Conservation (phyloP, 2,797 vertebrate genomes). For the Momotus momota region DNA sequence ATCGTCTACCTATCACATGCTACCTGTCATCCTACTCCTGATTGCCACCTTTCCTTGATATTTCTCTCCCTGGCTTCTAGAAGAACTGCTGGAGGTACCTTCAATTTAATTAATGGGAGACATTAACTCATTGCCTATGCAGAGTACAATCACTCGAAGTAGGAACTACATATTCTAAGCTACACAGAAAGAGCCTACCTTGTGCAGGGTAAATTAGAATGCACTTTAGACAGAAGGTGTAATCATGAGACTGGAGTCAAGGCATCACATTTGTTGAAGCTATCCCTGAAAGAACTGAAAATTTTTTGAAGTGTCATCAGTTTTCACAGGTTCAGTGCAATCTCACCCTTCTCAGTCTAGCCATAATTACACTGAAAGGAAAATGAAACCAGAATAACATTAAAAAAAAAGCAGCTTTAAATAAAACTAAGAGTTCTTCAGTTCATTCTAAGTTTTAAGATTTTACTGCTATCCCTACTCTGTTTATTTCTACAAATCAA, state of each 20-base stretch:
- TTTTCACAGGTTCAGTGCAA: neutral
- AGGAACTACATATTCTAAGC: neutral
- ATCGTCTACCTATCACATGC: neutral
- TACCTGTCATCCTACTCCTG: neutral
- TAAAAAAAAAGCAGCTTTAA: neutral
- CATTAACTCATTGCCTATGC: neutral
- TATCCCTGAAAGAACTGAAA: neutral
- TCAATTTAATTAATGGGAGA: neutral
- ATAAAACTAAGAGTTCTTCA: neutral
- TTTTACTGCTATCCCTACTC: neutral
- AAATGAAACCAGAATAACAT: neutral
- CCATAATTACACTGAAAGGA: neutral
- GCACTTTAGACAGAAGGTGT: neutral
- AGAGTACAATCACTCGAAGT: neutral
- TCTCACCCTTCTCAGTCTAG: neutral
- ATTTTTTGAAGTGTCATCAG: neutral
- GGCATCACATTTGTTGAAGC: neutral
- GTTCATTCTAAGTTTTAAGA: neutral
- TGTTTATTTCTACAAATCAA: neutral
- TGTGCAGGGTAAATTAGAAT: neutral
- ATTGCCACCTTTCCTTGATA: neutral
- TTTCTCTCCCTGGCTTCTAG: neutral
- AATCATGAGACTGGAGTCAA: neutral
- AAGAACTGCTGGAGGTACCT: neutral
- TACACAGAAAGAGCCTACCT: neutral